A percentile compares a stretch with the other conserved stretches of the same genome.
Evolutionary conservation across 2,797 vertebrate genomes (phyloP).

Genomic region (Xenopus petersii): DNA sequence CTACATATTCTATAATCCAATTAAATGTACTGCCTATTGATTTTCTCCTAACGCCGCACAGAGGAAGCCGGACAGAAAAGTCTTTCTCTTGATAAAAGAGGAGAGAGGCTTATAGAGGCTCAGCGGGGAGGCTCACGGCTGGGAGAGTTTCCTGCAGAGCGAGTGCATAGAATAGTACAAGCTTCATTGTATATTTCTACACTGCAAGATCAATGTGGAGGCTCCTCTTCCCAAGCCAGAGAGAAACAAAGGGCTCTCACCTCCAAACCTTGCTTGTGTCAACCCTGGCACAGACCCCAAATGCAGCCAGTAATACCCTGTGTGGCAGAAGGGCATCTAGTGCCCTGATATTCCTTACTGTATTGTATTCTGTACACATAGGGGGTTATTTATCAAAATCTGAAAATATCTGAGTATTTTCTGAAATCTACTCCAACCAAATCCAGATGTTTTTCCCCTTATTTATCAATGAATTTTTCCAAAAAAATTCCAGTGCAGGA

Average conservation of each 20-base stretch:
- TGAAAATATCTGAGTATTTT: too few species aligned
- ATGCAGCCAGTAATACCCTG: too few species aligned
- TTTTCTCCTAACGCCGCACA: slow-evolving; percentile 33
- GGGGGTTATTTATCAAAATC: too few species aligned
- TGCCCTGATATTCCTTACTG: too few species aligned
- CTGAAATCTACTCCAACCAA: too few species aligned
- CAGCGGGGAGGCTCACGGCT: slow-evolving; percentile 30
- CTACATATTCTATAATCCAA: slow-evolving; percentile 49
- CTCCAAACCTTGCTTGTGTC: slow-evolving; percentile 22
- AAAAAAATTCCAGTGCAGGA: too few species aligned
- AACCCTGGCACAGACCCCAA: background rate
- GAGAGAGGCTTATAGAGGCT: slow-evolving; percentile 40
- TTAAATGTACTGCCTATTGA: slow-evolving; percentile 48
- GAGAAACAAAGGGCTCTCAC: slow-evolving; percentile 31
- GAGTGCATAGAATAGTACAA: slow-evolving; percentile 32
- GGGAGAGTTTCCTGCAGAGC: slow-evolving; percentile 31
- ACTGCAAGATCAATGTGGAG: slow-evolving; percentile 35
- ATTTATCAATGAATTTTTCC: too few species aligned
- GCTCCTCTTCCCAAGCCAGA: slow-evolving; percentile 31
- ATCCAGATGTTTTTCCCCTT: too few species aligned
- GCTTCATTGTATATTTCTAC: slow-evolving; percentile 38
- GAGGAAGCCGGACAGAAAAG: slow-evolving; percentile 40
- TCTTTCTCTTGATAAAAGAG: slow-evolving; percentile 43
- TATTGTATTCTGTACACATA: too few species aligned
- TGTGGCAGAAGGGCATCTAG: too few species aligned